A percentile compares a stretch with the other conserved stretches of the same genome.
phyloP scores from a whole-genome alignment of 2,113 vertebrate genomes.

The Dromas ardeola region DNA sequence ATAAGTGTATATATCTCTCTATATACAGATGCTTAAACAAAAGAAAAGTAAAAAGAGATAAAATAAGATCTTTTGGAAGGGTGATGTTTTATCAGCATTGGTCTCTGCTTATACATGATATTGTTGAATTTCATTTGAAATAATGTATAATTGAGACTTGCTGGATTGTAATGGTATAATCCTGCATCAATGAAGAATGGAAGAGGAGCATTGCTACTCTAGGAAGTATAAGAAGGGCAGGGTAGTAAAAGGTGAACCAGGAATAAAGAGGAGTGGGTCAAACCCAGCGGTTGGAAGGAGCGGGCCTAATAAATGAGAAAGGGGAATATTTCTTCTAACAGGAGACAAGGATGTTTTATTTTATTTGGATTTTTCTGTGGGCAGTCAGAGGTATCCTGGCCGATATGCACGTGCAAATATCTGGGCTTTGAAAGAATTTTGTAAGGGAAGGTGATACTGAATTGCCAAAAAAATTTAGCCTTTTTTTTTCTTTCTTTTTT shows the following conservation, averaged over 20 bases:
- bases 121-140: neutral
- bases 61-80: neutral
- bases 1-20: neutral
- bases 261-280: neutral
- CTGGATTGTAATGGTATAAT: neutral
- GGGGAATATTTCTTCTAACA: neutral
- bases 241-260: neutral
- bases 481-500: neutral
- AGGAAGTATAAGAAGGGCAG: neutral
- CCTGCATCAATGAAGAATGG: neutral
- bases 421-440: neutral
- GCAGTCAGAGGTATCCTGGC: neutral
- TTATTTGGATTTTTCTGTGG: neutral
- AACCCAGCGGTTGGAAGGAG: neutral
- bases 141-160: neutral
- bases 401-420: neutral
- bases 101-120: neutral
- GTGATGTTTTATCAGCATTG: neutral
- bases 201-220: neutral
- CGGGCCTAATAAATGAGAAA: neutral
- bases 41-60: neutral
- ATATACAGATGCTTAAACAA: neutral
- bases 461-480: neutral
- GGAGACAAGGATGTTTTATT: neutral
- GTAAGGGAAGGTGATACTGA: neutral